Evolutionary conservation across 2,113 vertebrate genomes (phyloP).

Genomic region (Phycodurus eques): DNA sequence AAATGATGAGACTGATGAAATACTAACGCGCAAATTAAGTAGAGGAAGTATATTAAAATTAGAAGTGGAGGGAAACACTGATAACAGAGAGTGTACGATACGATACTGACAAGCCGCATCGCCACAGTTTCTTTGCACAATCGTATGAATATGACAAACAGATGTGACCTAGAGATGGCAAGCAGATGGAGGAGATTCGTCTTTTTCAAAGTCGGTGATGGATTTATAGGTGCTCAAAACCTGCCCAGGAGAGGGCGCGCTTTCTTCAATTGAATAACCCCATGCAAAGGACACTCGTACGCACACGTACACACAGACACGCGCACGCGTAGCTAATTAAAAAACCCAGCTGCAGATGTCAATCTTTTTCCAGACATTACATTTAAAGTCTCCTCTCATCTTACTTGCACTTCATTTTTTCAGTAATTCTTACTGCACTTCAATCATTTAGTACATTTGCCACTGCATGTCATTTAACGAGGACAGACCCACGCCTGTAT

Average conservation of each 20-base stretch:
- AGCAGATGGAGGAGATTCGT: neutral
- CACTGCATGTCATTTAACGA: neutral
- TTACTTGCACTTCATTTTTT: slow-evolving; percentile 18
- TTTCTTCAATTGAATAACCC: slow-evolving; percentile 2
- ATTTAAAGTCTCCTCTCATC: slow-evolving; percentile 18
- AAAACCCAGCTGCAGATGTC: slow-evolving; percentile 19
- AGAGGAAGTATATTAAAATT: slow-evolving; percentile 22
- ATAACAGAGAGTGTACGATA: slow-evolving; percentile 24
- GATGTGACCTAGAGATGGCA: neutral
- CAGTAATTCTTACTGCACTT: neutral
- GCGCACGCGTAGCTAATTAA: neutral
- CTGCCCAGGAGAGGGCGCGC: slow-evolving; percentile 59
- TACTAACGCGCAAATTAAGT: slow-evolving; percentile 58
- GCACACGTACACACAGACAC: neutral
- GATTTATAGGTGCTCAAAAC: neutral
- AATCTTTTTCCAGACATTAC: slow-evolving; percentile 7
- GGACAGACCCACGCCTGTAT: neutral
- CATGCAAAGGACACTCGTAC: neutral
- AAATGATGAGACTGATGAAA: slow-evolving; percentile 46
- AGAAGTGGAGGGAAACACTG: slow-evolving; percentile 29
- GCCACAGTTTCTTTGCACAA: slow-evolving; percentile 13
- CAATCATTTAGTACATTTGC: neutral
- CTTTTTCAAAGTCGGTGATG: slow-evolving; percentile 5
- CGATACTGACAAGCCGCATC: slow-evolving; percentile 30
- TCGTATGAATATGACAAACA: slow-evolving; percentile 11